phyloP scores from a whole-genome alignment of 2,888 invertebrate species.

The Drosophila affinis region DNA sequence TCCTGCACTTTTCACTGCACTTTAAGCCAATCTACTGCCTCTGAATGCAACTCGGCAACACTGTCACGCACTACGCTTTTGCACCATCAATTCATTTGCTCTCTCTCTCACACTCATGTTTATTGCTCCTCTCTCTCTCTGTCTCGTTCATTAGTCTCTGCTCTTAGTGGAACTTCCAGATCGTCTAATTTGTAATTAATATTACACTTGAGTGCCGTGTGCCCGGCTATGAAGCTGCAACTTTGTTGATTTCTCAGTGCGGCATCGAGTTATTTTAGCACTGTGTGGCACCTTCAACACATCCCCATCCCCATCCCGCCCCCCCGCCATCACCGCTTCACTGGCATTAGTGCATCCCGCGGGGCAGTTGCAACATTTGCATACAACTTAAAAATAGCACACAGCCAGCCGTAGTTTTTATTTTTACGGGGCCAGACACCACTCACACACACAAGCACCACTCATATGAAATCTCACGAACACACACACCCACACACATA shows the following conservation, averaged over 20 bases:
- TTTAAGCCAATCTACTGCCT: not conserved
- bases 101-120: not conserved
- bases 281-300: conserved; percentile 8
- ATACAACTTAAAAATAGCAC: conserved; percentile 64
- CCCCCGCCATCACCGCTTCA: not conserved
- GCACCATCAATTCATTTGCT: not conserved
- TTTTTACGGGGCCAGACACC: conserved; percentile 62
- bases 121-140: not conserved
- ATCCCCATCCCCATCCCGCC: not conserved
- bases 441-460: conserved; percentile 14
- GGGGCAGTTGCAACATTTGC: conserved; percentile 45
- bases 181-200: conserved; percentile 23
- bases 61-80: not conserved
- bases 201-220: conserved; percentile 13
- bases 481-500: not conserved
- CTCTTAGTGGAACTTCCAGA: not conserved
- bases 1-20: not conserved
- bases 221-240: not conserved
- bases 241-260: conserved; percentile 27
- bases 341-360: conserved; percentile 7
- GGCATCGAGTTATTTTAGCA: conserved; percentile 40
- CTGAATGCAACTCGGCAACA: conserved; percentile 21
- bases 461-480: conserved; percentile 28
- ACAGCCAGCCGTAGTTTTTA: conserved; percentile 53
- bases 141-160: conserved; percentile 9